Evolutionary conservation across 1,140 invertebrate species (phyloP), one percentile per base, ranked within the genome.

Genomic region (Argopecten irradians): DNA sequence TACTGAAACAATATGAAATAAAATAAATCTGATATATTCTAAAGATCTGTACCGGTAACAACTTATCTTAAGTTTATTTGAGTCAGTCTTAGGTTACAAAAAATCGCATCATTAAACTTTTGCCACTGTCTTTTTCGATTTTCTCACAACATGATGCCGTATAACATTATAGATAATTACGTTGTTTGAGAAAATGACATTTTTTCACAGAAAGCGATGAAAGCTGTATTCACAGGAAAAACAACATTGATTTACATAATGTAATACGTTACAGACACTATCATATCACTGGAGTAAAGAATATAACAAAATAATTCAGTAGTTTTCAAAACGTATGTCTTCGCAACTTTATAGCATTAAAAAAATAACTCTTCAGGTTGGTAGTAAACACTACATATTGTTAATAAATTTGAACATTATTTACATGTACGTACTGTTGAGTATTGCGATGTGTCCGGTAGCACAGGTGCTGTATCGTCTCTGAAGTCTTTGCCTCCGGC

Each of bases 1-100:
- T 94, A 88, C 94, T 95, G 90, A 86, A 93, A 89, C 33, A 34
- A 22, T 33, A 34, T 8, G 32, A 14, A 87, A 34, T 39, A 82
- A 35, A 34, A 5, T n/a, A 1, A 85, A 16, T 13, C 28, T 1
- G n/a, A 13, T 82, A 9, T 82, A 35, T 82, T 35, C 36, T 34
- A 19, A 7, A 22, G 0, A 34, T 87, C 3, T 32, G 22, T 82
- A 83, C 11, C 8, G 3, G 7, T 34, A n/a, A 28, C 9, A 34
- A 36, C 14, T 11, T 3, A 5, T 36, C 39, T 87, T 32, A 82
- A 34, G 39, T 82, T 34, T 33, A 13, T 87, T 22, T 32, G 11
- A 82, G 11, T 7, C 34, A 13, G 14, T 82, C 19, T 34, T 36
- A 16, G 11, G 16, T 5, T 16, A 19, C 32, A 36, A 0, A 22